Base-by-base conservation (phyloP, 2,888 invertebrate species). In the Scrobipalpa costella region DNA sequence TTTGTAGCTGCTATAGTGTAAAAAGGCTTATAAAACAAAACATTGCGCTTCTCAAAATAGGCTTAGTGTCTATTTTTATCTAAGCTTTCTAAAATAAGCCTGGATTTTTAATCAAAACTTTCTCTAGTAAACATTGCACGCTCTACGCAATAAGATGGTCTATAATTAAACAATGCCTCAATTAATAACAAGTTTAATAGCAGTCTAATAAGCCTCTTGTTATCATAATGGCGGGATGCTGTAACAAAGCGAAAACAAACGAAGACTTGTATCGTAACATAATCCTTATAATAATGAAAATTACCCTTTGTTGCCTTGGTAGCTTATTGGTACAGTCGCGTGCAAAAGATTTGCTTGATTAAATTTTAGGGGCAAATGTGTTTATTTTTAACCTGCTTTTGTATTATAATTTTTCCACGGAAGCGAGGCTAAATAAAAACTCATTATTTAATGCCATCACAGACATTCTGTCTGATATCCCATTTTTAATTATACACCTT, bases 201-300 rank as follows among this genome's bases (percentile, higher is more conserved):
- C 73, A 71, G 69, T 74, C 73, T 83, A 83, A 83, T 84, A 83
- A 79, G 77, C 76, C 76, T 70, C 77, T 80, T 81, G 81, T 83
- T 81, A 77, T 71, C 72, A 65, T 77, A 77, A 79, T 74, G 70
- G 74, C 63, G 68, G 73, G 73, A 74, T 72, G 68, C 67, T 66
- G 70, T 69, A 74, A 70, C 74, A 73, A 73, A 73, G 69, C 70
- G 72, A 74, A 75, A 79, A 73, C 71, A 76, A 70, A 73, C 71
- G 65, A 63, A 68, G 69, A 69, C 65, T 70, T 69, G 71, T 74
- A 70, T 72, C 70, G 69, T 68, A 72, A 71, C 68, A 69, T 80
- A 76, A 80, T 78, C 77, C 76, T 64, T 67, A 69, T 78, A 78
- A 78, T 79, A 76, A 76, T 71, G 71, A 75, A 78, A 77, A 79